Percentiles rank a stretch among this genome's conserved stretches.
phyloP scores from a whole-genome alignment of 2,888 invertebrate species.

The Drosophila affinis region DNA sequence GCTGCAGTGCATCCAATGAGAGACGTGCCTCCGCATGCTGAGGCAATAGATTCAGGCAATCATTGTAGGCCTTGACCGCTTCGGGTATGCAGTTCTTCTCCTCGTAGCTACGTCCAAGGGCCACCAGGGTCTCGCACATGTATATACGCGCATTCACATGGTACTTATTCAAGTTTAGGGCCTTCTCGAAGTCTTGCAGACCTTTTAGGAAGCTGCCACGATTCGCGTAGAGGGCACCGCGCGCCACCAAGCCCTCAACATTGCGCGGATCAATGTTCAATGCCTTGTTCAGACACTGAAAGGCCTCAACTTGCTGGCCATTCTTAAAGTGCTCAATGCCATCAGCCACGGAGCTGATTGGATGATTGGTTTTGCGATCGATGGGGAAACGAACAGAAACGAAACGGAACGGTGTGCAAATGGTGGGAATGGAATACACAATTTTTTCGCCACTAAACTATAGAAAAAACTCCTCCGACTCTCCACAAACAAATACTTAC shows the following conservation, averaged over 20 bases:
- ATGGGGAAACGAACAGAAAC: background rate
- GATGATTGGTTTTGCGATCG: background rate
- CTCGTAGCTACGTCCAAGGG: slow-evolving; percentile 93
- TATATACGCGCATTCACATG: slow-evolving; percentile 97
- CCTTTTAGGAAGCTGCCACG: slow-evolving; percentile 97
- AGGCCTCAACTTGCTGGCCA: slow-evolving; percentile 96
- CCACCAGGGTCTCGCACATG: slow-evolving; percentile 95
- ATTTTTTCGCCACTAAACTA: background rate
- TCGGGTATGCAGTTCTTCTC: slow-evolving; percentile 94
- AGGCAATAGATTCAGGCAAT: slow-evolving; percentile 92
- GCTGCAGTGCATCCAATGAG: slow-evolving; percentile 91
- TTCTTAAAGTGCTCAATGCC: slow-evolving; percentile 97
- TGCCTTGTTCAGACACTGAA: slow-evolving; percentile 96
- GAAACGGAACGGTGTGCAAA: slow-evolving; percentile 24
- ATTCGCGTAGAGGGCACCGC: slow-evolving; percentile 96
- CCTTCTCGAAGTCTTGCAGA: slow-evolving; percentile 96
- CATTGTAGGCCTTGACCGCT: slow-evolving; percentile 92
- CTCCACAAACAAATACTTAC: slow-evolving; percentile 57
- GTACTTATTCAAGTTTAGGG: slow-evolving; percentile 93
- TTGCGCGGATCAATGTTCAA: slow-evolving; percentile 95
- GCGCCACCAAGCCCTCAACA: slow-evolving; percentile 95
- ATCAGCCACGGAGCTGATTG: slow-evolving; percentile 91
- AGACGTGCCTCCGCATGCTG: slow-evolving; percentile 94
- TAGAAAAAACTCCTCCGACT: background rate
- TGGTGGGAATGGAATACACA: slow-evolving; percentile 35